phyloP scores from a whole-genome alignment of 2,113 vertebrate genomes.

The Calyptommatus sinebrachiatus region DNA sequence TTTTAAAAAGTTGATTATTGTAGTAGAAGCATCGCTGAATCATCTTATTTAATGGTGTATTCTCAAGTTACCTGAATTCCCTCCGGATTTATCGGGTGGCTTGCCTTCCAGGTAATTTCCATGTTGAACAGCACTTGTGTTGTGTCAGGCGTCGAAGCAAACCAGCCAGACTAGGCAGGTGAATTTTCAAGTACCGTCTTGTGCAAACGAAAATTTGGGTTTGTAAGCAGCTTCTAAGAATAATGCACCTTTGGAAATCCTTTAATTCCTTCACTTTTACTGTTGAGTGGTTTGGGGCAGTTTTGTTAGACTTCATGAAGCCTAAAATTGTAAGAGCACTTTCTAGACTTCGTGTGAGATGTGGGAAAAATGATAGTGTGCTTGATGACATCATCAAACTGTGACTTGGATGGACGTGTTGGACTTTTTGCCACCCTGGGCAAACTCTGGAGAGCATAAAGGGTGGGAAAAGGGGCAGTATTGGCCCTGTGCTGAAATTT shows the following conservation, averaged over 20 bases:
- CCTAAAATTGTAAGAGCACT: no score
- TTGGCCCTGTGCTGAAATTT: no score
- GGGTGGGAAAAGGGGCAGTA: no score
- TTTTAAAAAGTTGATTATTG: not conserved
- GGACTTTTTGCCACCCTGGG: no score
- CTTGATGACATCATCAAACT: no score
- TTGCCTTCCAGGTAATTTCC: constrained; percentile 9
- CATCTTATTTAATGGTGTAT: not conserved
- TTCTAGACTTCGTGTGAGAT: no score
- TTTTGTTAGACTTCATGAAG: no score
- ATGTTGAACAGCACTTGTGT: not conserved
- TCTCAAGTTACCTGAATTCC: constrained; percentile 32
- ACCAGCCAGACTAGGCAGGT: not conserved
- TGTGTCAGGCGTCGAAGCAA: constrained; percentile 12
- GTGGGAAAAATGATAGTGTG: no score
- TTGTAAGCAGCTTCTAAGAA: constrained; percentile 28
- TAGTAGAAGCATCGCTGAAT: not conserved
- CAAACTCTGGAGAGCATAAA: no score
- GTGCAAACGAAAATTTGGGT: constrained; percentile 51
- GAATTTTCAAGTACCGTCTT: constrained; percentile 34
- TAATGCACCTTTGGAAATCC: constrained; percentile 10
- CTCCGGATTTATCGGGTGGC: constrained; percentile 33
- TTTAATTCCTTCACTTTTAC: not conserved
- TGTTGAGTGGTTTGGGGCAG: not conserved
- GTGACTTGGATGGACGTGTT: no score